Conservation (phyloP, 1,140 invertebrate species). For the Bombus balteatus region DNA sequence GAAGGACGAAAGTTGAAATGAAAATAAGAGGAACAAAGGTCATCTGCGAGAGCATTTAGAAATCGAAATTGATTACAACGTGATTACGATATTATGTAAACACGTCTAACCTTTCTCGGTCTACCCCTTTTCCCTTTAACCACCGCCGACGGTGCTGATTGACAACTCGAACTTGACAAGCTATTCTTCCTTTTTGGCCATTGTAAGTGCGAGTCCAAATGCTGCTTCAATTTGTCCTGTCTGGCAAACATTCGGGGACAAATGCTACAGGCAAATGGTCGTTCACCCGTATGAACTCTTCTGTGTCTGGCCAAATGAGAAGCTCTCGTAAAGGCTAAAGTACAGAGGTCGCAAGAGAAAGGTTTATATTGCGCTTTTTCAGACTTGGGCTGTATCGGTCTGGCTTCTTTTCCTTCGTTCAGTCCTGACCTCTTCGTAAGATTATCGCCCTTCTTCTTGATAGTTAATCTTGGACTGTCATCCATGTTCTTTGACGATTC, state of each 20-base stretch:
- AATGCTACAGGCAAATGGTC: conserved; percentile 84
- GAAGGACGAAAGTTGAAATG: neutral
- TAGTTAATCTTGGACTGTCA: conserved; percentile 55
- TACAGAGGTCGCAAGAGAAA: conserved; percentile 82
- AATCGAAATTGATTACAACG: neutral
- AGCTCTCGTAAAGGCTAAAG: conserved; percentile 84
- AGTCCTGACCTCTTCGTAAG: conserved; percentile 40
- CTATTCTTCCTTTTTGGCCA: conserved; percentile 73
- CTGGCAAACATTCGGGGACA: conserved; percentile 87
- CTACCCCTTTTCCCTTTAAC: conserved; percentile 76
- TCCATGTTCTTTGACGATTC: conserved; percentile 67
- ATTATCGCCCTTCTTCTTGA: conserved; percentile 54
- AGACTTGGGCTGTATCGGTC: conserved; percentile 43
- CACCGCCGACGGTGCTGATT: conserved; percentile 34
- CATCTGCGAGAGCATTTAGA: neutral
- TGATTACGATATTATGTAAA: neutral
- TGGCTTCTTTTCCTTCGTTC: conserved; percentile 54
- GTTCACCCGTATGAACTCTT: conserved; percentile 85
- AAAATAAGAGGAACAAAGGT: neutral
- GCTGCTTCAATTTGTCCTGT: conserved; percentile 84
- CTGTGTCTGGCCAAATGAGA: conserved; percentile 90
- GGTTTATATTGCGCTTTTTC: conserved; percentile 77
- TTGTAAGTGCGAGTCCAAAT: conserved; percentile 82
- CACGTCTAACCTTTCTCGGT: conserved; percentile 73
- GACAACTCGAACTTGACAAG: conserved; percentile 29